phyloP scores from a whole-genome alignment of 2,797 vertebrate species.

The Centroberyx gerrardi region DNA sequence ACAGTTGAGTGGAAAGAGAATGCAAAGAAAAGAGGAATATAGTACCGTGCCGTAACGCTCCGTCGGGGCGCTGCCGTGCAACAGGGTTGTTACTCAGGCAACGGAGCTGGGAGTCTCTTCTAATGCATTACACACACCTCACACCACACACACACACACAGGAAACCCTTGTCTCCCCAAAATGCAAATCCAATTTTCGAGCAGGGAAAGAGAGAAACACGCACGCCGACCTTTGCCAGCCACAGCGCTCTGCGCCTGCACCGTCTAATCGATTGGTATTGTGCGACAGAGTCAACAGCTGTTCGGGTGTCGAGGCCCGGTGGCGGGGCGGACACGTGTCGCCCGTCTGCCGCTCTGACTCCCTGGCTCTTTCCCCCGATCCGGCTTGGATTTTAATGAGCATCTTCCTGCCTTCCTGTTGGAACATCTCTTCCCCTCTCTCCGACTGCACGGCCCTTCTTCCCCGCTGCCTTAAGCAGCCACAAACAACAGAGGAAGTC shows the following conservation, averaged over 20 bases:
- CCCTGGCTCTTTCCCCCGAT: conserved; percentile 28
- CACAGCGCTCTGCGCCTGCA: conserved; percentile 8
- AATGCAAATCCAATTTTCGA: conserved; percentile 68
- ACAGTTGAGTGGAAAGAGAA: conserved; percentile 59
- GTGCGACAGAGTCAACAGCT: conserved; percentile 54
- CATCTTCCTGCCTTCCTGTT: conserved; percentile 39
- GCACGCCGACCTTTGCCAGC: conserved; percentile 56
- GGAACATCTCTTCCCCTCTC: background rate
- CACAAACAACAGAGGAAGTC: background rate
- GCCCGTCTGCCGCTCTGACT: conserved; percentile 28
- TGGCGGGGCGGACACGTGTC: conserved; percentile 26
- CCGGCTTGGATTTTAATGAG: conserved; percentile 44
- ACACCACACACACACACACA: conserved; percentile 40
- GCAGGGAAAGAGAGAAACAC: conserved; percentile 43
- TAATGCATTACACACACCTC: conserved; percentile 57
- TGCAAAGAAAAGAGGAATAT: conserved; percentile 47
- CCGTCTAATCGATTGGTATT: conserved; percentile 69
- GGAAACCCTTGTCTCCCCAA: conserved; percentile 56
- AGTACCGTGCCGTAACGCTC: conserved; percentile 32
- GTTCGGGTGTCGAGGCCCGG: conserved; percentile 43
- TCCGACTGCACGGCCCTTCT: conserved; percentile 9
- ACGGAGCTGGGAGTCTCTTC: conserved; percentile 47
- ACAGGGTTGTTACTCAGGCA: conserved; percentile 62
- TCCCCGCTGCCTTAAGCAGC: background rate
- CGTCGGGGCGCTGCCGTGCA: conserved; percentile 27